Conservation (phyloP, 2,888 invertebrate species). For the Polietes domitor region DNA sequence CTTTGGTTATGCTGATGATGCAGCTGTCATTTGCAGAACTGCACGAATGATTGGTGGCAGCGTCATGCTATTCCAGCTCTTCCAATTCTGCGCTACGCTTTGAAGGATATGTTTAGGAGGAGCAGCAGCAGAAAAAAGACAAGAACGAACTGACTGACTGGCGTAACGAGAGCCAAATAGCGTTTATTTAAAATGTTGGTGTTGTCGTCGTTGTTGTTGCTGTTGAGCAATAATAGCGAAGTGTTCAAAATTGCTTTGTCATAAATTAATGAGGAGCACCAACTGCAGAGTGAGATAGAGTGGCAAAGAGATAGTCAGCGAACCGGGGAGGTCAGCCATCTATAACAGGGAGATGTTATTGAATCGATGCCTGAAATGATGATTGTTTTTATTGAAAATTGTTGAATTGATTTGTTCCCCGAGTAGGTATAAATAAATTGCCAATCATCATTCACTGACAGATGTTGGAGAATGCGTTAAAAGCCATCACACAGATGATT, state of each 20-base stretch:
- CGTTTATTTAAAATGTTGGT: not conserved
- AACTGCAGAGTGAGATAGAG: not conserved
- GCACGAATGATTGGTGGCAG: slow-evolving; percentile 61
- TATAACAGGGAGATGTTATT: not conserved
- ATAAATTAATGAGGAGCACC: slow-evolving; percentile 75
- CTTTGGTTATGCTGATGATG: slow-evolving; percentile 63
- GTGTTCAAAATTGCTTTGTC: slow-evolving; percentile 74
- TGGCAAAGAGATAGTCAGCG: not conserved
- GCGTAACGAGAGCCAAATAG: not conserved
- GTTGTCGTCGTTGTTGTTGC: too few species aligned
- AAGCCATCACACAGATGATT: not conserved
- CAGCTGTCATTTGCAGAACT: slow-evolving; percentile 63
- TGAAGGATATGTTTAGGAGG: not conserved
- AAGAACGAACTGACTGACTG: not conserved
- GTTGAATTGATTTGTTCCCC: not conserved
- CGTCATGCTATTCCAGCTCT: not conserved
- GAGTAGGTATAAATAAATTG: not conserved
- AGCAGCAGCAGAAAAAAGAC: not conserved
- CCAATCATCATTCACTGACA: slow-evolving; percentile 6
- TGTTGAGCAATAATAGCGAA: slow-evolving; percentile 36
- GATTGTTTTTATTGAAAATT: slow-evolving; percentile 3
- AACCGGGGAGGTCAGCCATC: not conserved
- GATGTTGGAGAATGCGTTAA: not conserved
- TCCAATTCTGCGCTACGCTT: slow-evolving; percentile 8
- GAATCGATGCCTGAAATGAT: not conserved